Evolutionary conservation across 2,888 invertebrate species (phyloP).

Genomic region (Eupithecia dodoneata): DNA sequence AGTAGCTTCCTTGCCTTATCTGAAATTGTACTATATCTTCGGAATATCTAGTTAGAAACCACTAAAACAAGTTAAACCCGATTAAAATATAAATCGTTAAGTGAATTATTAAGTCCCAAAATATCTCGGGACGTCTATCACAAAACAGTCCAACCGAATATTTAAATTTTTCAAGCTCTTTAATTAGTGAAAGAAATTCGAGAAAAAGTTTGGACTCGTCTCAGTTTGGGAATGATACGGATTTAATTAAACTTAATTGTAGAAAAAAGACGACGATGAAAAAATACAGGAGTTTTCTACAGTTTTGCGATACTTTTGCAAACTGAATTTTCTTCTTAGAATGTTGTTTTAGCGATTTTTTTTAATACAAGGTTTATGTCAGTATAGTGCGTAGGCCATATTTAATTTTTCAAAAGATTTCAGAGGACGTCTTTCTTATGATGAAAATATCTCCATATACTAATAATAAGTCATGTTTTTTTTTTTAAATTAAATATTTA

Average conservation of each 20-base stretch:
- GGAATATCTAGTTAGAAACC: background rate
- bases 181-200: slow-evolving; percentile 55
- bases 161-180: slow-evolving; percentile 50
- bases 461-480: background rate
- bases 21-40: background rate
- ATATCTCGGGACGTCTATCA: slow-evolving; percentile 21
- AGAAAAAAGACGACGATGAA: slow-evolving; percentile 53
- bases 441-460: background rate
- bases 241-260: slow-evolving; percentile 63
- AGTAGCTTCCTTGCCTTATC: too few relatives aligned
- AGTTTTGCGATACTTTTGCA: slow-evolving; percentile 36
- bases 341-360: slow-evolving; percentile 6
- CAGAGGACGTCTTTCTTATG: background rate
- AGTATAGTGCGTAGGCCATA: too few relatives aligned
- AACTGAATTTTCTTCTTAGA: slow-evolving; percentile 17
- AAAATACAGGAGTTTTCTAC: slow-evolving; percentile 42
- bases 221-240: slow-evolving; percentile 55
- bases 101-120: background rate
- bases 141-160: slow-evolving; percentile 46
- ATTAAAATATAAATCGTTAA: slow-evolving; percentile 7
- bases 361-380: too few relatives aligned
- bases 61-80: background rate
- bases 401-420: background rate
- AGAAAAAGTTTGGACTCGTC: slow-evolving; percentile 51
- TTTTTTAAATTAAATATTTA: background rate